Evolutionary conservation across 2,888 invertebrate species (phyloP), one percentile per base, ranked within the genome.

Genomic region (Xestia ashworthii): DNA sequence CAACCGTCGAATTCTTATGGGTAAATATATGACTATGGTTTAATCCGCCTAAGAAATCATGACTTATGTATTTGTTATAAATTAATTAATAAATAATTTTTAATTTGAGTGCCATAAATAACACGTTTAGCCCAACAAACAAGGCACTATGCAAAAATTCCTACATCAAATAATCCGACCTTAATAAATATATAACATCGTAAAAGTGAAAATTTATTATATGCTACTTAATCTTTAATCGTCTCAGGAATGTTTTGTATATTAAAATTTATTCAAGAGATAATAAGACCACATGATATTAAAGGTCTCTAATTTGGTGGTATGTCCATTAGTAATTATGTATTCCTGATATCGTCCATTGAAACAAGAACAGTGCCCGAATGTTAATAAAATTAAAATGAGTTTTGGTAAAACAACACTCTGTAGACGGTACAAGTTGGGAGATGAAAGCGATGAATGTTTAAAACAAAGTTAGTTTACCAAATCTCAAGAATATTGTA

Each of bases 311-410:
- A 92, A 93, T 92, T 92, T 91, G 87, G 87, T 90, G 89, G 89
- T 89, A 90, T 82, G 84, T 90, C 91, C 90, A 92, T 92, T 91
- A 91, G 89, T 92, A 89, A 92, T 93, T 91, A 93, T 84, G 88
- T 92, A 91, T 92, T 91, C 91, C 85, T 81, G 90, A 92, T 93
- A 93, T 89, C 89, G 78, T 82, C 76, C 86, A 88, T 83, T 81
- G 88, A 88, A 90, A 90, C 85, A 90, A 89, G 89, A 90, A 87
- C 89, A 87, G 83, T 79, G 80, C 76, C 86, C 89, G 89, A 89
- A 93, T 93, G 87, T 90, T 90, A 92, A 93, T 93, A 92, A 92
- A 91, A 92, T 92, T 92, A 83, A 93, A 93, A 92, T 92, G 87
- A 88, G 88, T 84, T 89, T 90, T 82, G 83, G 86, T 91, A 89